Conservation (phyloP, 2,113 vertebrate species). For the Heteronetta atricapilla region DNA sequence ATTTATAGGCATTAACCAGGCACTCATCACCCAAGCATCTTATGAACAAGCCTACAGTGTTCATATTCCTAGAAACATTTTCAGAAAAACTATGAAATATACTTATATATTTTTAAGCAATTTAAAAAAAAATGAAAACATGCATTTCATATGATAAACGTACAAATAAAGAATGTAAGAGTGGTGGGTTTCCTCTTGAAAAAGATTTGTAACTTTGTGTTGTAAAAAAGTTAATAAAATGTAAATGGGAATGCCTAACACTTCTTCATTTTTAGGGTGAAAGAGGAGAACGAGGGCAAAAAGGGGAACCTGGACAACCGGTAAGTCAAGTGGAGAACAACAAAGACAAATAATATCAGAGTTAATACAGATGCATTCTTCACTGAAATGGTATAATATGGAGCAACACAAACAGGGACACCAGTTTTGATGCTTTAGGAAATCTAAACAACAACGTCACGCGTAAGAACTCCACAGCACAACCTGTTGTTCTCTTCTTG, state of each 20-base stretch:
- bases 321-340: conserved; percentile 75
- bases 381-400: neutral
- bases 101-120: too few relatives aligned
- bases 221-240: neutral
- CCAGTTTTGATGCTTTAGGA: neutral
- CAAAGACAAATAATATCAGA: neutral
- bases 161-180: neutral
- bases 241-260: neutral
- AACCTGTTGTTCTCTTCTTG: neutral
- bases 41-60: neutral
- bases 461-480: neutral
- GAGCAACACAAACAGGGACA: neutral
- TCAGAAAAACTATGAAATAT: neutral
- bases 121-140: neutral
- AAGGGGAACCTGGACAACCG: conserved; percentile 75
- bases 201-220: neutral
- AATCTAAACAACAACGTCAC: neutral
- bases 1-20: neutral
- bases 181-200: neutral
- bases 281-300: conserved; percentile 75
- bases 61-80: neutral
- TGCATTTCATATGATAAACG: neutral
- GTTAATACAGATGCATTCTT: neutral
- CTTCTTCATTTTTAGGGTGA: conserved; percentile 71
- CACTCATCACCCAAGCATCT: neutral